Evolutionary conservation across 1,140 invertebrate species (phyloP).

Genomic region (Armadillidium nasatum): DNA sequence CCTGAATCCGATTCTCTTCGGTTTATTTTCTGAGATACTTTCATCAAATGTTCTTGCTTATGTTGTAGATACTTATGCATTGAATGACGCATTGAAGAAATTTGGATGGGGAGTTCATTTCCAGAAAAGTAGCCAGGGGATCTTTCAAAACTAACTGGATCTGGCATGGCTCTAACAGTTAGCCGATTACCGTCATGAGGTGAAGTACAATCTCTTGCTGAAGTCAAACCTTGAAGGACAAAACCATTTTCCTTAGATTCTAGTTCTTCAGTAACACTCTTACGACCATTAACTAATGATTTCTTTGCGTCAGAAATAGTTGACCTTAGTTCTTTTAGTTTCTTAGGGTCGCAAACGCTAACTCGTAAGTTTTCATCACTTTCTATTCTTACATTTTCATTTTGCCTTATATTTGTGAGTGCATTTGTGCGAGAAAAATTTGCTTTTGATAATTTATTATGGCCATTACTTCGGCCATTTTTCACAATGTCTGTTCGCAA

Average conservation of each 20-base stretch:
- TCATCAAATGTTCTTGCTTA: constrained; percentile 43
- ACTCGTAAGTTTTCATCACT: constrained; percentile 27
- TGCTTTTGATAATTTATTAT: constrained; percentile 26
- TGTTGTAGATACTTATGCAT: constrained; percentile 47
- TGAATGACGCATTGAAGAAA: constrained; percentile 49
- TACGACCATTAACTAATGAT: constrained; percentile 28
- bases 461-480: constrained; percentile 20
- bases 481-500: background rate
- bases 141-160: constrained; percentile 48
- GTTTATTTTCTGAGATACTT: constrained; percentile 45
- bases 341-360: constrained; percentile 34
- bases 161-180: constrained; percentile 56
- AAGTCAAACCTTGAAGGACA: constrained; percentile 6
- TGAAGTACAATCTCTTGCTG: constrained; percentile 28
- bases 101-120: constrained; percentile 39
- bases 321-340: constrained; percentile 27
- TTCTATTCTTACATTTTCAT: background rate
- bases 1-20: constrained; percentile 38
- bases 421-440: constrained; percentile 32
- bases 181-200: constrained; percentile 47
- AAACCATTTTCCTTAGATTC: background rate
- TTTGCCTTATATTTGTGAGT: constrained; percentile 18
- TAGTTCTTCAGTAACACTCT: constrained; percentile 33
- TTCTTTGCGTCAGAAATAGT: constrained; percentile 24
- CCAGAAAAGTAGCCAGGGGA: constrained; percentile 27